Conservation (phyloP, 2,113 vertebrate species). For the Aptenodytes forsteri region DNA sequence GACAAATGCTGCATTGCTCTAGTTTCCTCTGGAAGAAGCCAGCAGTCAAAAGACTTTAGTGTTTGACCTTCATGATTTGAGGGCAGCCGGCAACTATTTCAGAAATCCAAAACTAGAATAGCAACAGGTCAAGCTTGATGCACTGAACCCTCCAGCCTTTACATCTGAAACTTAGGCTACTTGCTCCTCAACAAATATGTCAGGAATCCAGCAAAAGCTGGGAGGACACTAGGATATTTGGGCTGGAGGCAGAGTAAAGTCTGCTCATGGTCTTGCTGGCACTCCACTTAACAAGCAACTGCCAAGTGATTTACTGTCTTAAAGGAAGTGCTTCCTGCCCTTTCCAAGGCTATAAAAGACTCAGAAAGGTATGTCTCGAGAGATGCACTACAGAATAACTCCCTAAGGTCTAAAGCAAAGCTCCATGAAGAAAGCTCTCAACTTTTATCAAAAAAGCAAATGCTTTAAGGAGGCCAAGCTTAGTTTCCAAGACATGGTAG, state of each 20-base stretch:
- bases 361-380: neutral
- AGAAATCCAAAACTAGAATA: neutral
- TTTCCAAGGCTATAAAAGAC: neutral
- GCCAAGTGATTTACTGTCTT: neutral
- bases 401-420: neutral
- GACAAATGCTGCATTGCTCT: neutral
- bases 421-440: neutral
- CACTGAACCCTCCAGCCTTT: too few species aligned
- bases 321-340: slow-evolving; percentile 20
- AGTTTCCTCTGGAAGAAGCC: neutral
- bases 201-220: neutral
- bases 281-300: neutral
- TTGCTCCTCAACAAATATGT: neutral
- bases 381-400: neutral
- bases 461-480: neutral
- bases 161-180: neutral
- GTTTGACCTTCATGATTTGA: neutral
- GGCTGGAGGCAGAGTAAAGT: neutral
- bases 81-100: neutral
- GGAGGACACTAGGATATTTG: neutral
- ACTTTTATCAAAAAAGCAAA: neutral
- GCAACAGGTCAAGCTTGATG: neutral
- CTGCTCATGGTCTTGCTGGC: neutral
- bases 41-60: neutral
- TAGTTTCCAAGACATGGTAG: neutral